Evolutionary conservation across 2,113 vertebrate species (phyloP), one percentile per base, ranked within the genome.

Genomic region (Trematomus loennbergii): DNA sequence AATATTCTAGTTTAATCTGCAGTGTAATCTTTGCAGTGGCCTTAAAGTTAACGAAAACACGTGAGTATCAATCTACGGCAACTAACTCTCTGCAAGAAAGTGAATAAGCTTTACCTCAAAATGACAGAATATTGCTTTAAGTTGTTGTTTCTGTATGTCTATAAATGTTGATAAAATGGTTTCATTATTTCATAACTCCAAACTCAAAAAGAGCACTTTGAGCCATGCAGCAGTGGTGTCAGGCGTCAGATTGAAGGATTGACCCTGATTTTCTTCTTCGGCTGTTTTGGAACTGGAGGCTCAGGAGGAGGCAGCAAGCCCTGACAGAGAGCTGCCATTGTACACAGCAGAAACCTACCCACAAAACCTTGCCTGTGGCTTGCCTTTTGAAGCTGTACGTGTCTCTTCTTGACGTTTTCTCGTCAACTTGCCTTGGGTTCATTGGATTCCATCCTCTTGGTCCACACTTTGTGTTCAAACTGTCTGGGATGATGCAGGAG

Each of bases 351-450:
- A 88, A 92, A 89, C 85, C 88, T 94, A 85, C 90, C 90, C 75
- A 88, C 79, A 72, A 94, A 90, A 75, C 84, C 83, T 78, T 89
- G 50, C 96, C 96, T 92, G 91, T 93, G 94, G 94, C 95, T 93
- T 92, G 86, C 87, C 85, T 91, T 93, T 94, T 91, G 94, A 65
- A 89, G 72, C 90, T 40, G 8, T 90, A 75, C 94, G 52, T 92
- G 96, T 91, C 84, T 71, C 16, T 92, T 95, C 95, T 93, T 96
- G 95, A 91, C 90, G 29, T 20, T 29, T 92, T 94, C 95, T 92
- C 94, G 93, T 90, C 92, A 91, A 81, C 81, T 88, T 81, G 71
- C 91, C 92, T 83, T 93, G 88, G 89, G 90, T 93, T 91, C 89
- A 69, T 75, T 84, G 85, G 86, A 90, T 91, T 92, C 88, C 86